Percentiles rank a stretch among this genome's conserved stretches.
phyloP scores from a whole-genome alignment of 2,113 vertebrate genomes.

The Choloepus hoffmanni region DNA sequence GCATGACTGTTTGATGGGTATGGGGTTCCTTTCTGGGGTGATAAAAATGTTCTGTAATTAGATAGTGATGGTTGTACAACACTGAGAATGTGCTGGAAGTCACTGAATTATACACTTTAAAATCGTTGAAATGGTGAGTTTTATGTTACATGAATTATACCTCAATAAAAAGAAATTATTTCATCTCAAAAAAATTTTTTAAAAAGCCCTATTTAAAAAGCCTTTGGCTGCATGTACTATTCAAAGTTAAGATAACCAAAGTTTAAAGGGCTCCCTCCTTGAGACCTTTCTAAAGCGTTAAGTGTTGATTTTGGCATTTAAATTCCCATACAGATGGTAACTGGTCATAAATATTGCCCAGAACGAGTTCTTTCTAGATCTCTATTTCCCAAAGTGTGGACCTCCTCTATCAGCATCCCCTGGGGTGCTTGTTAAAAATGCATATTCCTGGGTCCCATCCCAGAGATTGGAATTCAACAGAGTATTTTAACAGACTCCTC shows the following conservation, averaged over 20 bases:
- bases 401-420: neutral
- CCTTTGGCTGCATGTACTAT: neutral
- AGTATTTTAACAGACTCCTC: neutral
- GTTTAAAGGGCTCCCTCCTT: neutral
- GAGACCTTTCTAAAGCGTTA: neutral
- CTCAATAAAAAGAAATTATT: no score
- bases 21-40: no score
- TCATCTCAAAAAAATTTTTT: no score
- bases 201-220: no score
- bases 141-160: no score
- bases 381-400: neutral
- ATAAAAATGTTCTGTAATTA: no score
- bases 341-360: neutral
- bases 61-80: no score
- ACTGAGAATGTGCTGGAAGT: no score
- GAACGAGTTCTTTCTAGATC: neutral
- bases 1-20: no score
- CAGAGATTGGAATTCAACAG: neutral
- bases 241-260: neutral
- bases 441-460: neutral
- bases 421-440: neutral
- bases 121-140: no score
- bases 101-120: no score
- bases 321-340: neutral
- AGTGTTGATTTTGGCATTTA: neutral